Base-by-base conservation (phyloP, 2,113 vertebrate species). In the Eptesicus fuscus region DNA sequence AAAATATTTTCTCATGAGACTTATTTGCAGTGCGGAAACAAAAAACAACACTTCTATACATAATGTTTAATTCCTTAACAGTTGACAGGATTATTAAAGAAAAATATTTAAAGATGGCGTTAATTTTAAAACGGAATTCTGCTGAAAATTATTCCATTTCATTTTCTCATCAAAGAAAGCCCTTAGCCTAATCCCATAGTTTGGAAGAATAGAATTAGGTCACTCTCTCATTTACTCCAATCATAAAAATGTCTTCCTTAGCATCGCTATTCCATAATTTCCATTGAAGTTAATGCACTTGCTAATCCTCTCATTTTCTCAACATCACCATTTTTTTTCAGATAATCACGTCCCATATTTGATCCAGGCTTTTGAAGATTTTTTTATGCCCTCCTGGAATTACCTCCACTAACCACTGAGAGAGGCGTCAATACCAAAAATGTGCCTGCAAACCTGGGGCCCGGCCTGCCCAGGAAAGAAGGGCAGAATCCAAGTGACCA, bases 61-160 rank as follows among this genome's bases (percentile, higher is more conserved):
- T 51, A 90, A 92, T 96, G 93, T 97, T 97, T 97, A 96, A 97
- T 98, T 97, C 96, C 97, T 96, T 95, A 96, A 93, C 59, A 83
- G 77, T 76, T 95, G 74, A 97, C 91, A 93, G 91, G 40, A 14
- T 91, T 97, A 94, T 95, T 97, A 88, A 97, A 93, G 47, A 23
- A 63, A 73, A 96, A 95, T 94, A 97, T 85, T 97, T 96, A 96
- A 96, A 91, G 53, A 96, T 49, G 28, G 42, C 61, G 37, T 88
- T 90, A 56, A 80, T 92, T 96, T 79, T 30, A 74, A 93, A 88
- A 92, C 0, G 8, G 61, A 96, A 53, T 95, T 91, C 47, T 30
- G 23, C 65, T 78, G 53, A 59, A 96, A 97, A 94, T 79, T 69
- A 90, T 82, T 95, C 67, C 82, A 78, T 90, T 95, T 96, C 93